These are phyloP conservation scores for Vireo altiloquus DNA, from an alignment of 2,113 vertebrate genomes.

Conservation along the genomic window DNA sequence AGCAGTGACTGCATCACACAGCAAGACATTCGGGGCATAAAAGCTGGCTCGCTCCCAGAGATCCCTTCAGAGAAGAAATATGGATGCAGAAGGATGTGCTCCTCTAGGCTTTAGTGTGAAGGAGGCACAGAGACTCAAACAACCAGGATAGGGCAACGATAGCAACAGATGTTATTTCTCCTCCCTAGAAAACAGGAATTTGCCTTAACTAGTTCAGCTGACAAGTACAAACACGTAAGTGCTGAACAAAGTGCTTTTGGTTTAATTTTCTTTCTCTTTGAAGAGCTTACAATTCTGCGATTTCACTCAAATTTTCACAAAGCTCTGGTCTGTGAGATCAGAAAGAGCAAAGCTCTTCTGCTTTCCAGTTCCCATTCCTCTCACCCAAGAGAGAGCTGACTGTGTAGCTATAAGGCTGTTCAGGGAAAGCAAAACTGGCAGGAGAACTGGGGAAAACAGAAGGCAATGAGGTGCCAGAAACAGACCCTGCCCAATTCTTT, in stretches of 20 bases:
- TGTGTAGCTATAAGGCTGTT: not conserved
- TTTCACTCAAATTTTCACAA: not conserved
- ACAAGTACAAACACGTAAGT: not conserved
- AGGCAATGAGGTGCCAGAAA: not conserved
- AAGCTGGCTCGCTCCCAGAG: not conserved
- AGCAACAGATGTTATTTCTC: not conserved
- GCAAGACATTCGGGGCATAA: not conserved
- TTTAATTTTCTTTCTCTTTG: not conserved
- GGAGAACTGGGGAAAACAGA: not conserved
- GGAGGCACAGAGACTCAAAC: not conserved
- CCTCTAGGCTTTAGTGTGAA: not conserved
- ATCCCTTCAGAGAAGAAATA: not conserved
- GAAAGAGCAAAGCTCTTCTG: not conserved
- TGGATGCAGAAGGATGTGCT: not conserved
- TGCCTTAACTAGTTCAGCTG: not conserved
- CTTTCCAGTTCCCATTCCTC: not conserved
- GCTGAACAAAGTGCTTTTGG: not conserved
- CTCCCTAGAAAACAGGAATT: not conserved
- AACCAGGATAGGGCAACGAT: accelerated
- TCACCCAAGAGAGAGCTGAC: not conserved
- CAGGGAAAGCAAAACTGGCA: not conserved
- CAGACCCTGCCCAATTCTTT: not conserved
- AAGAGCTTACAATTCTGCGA: not conserved
- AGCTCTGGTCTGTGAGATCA: not conserved
- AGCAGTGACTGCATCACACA: not conserved